Evolutionary conservation across 2,797 vertebrate genomes (phyloP).

Genomic region (Catostomus latipinnis): DNA sequence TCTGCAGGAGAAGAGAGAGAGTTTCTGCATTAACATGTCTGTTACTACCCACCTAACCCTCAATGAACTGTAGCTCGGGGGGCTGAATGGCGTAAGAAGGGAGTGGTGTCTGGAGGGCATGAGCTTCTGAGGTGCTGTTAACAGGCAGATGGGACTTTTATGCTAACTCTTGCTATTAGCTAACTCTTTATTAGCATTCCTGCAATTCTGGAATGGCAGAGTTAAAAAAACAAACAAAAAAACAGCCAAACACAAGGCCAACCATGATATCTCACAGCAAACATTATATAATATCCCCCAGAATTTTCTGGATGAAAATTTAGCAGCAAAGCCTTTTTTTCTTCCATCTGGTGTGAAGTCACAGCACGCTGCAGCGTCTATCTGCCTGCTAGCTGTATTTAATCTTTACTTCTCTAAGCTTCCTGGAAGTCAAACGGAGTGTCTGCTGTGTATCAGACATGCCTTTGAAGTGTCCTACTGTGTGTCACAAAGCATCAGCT

Average conservation of each 20-base stretch:
- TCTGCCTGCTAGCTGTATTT: not conserved
- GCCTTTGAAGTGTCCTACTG: not conserved
- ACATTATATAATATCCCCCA: slow-evolving; percentile 21
- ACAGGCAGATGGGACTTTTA: not conserved
- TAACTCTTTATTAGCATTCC: slow-evolving; percentile 5
- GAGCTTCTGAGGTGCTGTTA: slow-evolving; percentile 15
- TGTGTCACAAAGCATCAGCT: not conserved
- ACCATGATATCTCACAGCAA: not conserved
- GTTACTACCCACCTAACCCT: slow-evolving; percentile 8
- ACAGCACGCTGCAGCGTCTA: not conserved
- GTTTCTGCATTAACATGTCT: slow-evolving; percentile 54
- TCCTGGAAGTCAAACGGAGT: not conserved
- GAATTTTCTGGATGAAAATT: not conserved
- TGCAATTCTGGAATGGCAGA: not conserved
- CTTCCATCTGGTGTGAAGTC: not conserved
- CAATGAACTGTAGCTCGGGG: slow-evolving; percentile 41
- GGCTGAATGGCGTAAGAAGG: slow-evolving; percentile 43
- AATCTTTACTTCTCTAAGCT: slow-evolving; percentile 19
- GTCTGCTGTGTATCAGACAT: slow-evolving; percentile 13
- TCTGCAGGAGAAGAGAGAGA: slow-evolving; percentile 26
- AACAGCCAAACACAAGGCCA: not conserved
- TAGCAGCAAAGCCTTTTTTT: too few species aligned
- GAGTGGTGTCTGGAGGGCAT: slow-evolving; percentile 52
- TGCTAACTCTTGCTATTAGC: too few species aligned
- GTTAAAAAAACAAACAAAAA: too few species aligned